Evolutionary conservation across 2,797 vertebrate genomes (phyloP).

Genomic region (Antrozous pallidus): DNA sequence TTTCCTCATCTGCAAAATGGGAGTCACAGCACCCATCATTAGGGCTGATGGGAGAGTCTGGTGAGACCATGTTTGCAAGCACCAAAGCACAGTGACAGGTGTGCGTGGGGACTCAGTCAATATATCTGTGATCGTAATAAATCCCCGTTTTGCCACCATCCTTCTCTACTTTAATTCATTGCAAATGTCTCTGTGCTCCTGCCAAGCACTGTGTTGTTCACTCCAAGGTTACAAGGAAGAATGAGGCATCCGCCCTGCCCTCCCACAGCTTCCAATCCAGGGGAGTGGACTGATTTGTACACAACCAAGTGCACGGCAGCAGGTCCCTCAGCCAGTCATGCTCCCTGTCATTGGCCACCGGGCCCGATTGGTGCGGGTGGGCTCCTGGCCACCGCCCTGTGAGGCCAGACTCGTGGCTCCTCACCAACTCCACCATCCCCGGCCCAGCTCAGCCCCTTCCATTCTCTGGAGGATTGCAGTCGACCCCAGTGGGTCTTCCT

Average conservation of each 20-base stretch:
- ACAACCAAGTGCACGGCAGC: not conserved
- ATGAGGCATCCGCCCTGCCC: not conserved
- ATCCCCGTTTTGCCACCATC: not conserved
- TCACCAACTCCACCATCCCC: not conserved
- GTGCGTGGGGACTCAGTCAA: not conserved
- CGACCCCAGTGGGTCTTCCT: not conserved
- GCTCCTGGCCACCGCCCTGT: not conserved
- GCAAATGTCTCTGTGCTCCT: not conserved
- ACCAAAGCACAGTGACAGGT: not conserved
- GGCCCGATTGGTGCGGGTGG: too few relatives aligned
- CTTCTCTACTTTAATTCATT: not conserved
- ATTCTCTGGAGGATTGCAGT: not conserved
- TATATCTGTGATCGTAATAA: not conserved
- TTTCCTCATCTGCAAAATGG: not conserved
- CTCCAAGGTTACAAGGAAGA: not conserved
- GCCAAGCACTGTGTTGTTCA: not conserved
- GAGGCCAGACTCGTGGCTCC: not conserved
- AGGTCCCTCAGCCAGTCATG: rapidly evolving
- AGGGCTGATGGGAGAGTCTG: not conserved
- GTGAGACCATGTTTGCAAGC: not conserved
- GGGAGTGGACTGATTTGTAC: not conserved
- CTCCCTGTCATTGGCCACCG: not conserved
- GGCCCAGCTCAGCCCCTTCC: not conserved
- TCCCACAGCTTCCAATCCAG: not conserved
- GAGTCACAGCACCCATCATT: not conserved